A percentile compares a stretch with the other conserved stretches of the same genome.
These are phyloP conservation scores for Cacoxenus indagator DNA, from an alignment of 2,888 invertebrate species.

Conservation along the genomic window DNA sequence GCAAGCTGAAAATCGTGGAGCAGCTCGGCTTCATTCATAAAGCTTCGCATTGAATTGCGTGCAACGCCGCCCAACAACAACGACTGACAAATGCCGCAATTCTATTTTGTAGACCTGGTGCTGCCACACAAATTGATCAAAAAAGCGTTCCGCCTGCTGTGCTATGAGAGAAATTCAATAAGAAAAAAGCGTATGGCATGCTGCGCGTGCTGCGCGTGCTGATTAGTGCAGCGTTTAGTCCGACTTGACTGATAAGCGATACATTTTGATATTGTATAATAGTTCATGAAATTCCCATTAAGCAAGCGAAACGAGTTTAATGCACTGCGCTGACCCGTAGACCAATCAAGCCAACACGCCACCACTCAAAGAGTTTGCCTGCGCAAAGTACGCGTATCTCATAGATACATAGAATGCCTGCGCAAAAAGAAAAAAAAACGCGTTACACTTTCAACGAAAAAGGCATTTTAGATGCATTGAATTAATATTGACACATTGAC, in stretches of 20 bases:
- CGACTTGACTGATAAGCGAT: not conserved
- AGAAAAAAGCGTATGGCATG: not conserved
- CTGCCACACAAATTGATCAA: not conserved
- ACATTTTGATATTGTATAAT: not conserved
- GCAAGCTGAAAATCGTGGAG: not conserved
- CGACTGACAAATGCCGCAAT: not conserved
- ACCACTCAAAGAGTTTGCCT: not conserved
- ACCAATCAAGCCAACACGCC: not conserved
- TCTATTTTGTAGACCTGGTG: not conserved
- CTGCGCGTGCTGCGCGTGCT: not conserved
- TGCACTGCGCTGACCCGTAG: not conserved
- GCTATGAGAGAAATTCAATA: not conserved
- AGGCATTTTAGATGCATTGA: slow-evolving; percentile 53
- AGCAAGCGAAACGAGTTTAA: not conserved
- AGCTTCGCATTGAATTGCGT: slow-evolving; percentile 44
- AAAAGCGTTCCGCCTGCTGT: too few relatives aligned
- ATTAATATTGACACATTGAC: slow-evolving; percentile 64
- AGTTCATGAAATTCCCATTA: slow-evolving; percentile 4
- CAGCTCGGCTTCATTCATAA: slow-evolving; percentile 21
- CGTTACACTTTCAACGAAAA: not conserved
- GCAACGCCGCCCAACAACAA: slow-evolving; percentile 21
- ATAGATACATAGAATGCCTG: too few relatives aligned
- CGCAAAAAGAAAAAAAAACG: too few relatives aligned
- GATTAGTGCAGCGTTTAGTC: not conserved
- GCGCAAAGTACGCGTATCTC: too few relatives aligned